Conservation (phyloP, 1,140 invertebrate species). For the Reticulitermes speratus region DNA sequence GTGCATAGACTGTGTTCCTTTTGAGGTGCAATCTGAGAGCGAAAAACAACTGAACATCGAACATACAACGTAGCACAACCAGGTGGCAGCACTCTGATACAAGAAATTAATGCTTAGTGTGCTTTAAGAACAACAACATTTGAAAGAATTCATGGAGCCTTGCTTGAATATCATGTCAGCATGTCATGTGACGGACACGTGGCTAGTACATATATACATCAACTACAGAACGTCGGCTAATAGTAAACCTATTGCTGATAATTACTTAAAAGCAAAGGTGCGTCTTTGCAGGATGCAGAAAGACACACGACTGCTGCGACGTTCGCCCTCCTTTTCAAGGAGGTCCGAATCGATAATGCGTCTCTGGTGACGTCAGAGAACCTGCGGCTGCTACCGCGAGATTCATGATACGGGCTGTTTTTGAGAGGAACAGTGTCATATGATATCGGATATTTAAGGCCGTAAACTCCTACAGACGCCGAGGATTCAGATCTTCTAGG, state of each 20-base stretch:
- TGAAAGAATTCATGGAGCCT: too few species aligned
- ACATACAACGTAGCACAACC: too few species aligned
- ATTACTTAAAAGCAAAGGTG: neutral
- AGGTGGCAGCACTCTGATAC: too few species aligned
- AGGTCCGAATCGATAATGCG: conserved; percentile 2
- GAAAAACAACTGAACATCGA: too few species aligned
- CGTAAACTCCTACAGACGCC: too few species aligned
- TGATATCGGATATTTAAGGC: neutral
- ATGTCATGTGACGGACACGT: too few species aligned
- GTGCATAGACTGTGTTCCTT: too few species aligned
- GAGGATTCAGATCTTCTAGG: too few species aligned
- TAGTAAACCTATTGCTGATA: neutral
- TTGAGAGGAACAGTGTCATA: neutral
- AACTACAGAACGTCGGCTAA: neutral
- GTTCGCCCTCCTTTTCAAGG: neutral
- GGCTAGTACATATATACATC: neutral
- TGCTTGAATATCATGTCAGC: too few species aligned
- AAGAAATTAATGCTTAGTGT: too few species aligned
- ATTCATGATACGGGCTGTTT: neutral
- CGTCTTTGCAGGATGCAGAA: neutral
- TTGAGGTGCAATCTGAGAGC: too few species aligned
- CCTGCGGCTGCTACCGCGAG: neutral
- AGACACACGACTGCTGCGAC: neutral
- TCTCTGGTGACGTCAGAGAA: conserved; percentile 3
- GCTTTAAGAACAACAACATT: too few species aligned